These are phyloP conservation scores for Leptinotarsa peninsularis DNA, from an alignment of 2,888 invertebrate genomes.

Conservation along the genomic window DNA sequence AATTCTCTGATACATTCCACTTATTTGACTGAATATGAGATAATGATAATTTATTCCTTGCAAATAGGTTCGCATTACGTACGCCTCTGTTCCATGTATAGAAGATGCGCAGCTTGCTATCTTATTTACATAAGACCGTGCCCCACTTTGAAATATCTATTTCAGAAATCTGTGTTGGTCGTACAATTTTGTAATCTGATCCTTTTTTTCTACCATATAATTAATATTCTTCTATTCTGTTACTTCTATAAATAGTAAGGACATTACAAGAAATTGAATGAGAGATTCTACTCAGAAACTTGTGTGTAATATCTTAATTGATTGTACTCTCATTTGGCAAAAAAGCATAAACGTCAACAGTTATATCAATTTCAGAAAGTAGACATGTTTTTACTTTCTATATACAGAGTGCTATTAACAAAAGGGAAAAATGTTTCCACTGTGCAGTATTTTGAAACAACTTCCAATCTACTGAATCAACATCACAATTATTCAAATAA, in stretches of 20 bases:
- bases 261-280: background rate
- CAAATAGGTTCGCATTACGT: background rate
- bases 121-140: conserved; percentile 54
- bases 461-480: too few species aligned
- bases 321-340: too few species aligned
- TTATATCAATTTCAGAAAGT: too few species aligned
- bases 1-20: too few species aligned
- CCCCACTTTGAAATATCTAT: conserved; percentile 49
- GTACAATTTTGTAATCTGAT: conserved; percentile 12
- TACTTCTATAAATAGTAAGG: conserved; percentile 7
- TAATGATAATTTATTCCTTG: background rate
- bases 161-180: conserved; percentile 32
- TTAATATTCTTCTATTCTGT: background rate
- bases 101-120: conserved; percentile 29
- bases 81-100: conserved; percentile 19
- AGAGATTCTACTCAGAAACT: background rate
- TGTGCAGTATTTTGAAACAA: too few species aligned
- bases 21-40: too few species aligned
- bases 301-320: too few species aligned
- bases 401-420: too few species aligned
- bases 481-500: too few species aligned
- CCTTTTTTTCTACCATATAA: background rate
- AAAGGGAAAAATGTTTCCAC: too few species aligned
- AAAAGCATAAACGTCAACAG: too few species aligned
- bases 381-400: too few species aligned